Evolutionary conservation across 1,140 invertebrate species (phyloP).

Genomic region (Charaxes varanes): DNA sequence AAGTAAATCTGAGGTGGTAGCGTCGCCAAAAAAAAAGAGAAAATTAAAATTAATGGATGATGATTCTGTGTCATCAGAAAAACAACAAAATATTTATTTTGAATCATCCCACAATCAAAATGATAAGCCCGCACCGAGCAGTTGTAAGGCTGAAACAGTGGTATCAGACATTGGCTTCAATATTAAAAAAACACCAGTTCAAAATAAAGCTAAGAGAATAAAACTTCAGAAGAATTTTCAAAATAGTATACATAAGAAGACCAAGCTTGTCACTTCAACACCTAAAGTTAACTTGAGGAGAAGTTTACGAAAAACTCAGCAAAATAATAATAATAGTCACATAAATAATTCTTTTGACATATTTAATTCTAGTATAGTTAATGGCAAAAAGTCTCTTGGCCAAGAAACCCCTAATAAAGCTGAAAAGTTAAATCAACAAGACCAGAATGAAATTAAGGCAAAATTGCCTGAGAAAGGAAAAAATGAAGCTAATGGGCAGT

Average conservation of each 20-base stretch:
- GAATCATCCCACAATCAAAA: constrained; percentile 36
- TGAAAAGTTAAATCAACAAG: constrained; percentile 20
- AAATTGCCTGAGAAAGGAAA: constrained; percentile 25
- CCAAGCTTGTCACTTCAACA: constrained; percentile 52
- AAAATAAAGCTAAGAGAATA: constrained; percentile 35
- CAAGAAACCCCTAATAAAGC: constrained; percentile 18
- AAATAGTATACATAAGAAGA: constrained; percentile 39
- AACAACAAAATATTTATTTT: constrained; percentile 55
- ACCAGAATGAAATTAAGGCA: constrained; percentile 22
- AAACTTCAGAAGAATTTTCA: constrained; percentile 38
- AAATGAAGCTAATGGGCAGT: constrained; percentile 41
- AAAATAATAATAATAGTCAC: constrained; percentile 34
- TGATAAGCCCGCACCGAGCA: constrained; percentile 26
- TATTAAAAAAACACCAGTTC: constrained; percentile 40
- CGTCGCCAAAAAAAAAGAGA: constrained; percentile 45
- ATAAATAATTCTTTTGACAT: constrained; percentile 46
- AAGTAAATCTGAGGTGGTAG: constrained; percentile 30
- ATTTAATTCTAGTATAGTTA: constrained; percentile 25
- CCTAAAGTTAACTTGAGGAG: constrained; percentile 46
- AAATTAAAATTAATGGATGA: constrained; percentile 48
- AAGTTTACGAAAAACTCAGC: constrained; percentile 42
- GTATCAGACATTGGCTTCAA: constrained; percentile 52
- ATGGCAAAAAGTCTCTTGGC: constrained; percentile 25
- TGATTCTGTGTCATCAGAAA: constrained; percentile 40
- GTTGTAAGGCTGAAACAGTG: constrained; percentile 34